A percentile compares a stretch with the other conserved stretches of the same genome.
Conservation (phyloP, 2,113 vertebrate genomes). For the Gopherus evgoodei region DNA sequence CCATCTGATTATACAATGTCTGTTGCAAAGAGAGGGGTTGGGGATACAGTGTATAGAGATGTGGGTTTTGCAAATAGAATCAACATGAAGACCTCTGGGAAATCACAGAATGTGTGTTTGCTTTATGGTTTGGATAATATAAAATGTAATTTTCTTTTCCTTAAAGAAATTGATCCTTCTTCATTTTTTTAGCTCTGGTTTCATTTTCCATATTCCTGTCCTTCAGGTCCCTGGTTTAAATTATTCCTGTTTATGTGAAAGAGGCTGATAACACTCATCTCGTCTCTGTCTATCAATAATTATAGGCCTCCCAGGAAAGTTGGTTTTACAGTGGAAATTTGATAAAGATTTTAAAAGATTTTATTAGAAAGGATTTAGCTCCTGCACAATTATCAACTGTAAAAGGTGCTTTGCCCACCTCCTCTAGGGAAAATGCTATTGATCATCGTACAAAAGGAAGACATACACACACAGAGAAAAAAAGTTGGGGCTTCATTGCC, state of each 20-base stretch:
- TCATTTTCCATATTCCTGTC: slow-evolving; percentile 47
- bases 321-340: slow-evolving; percentile 63
- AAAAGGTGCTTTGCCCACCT: slow-evolving; percentile 72
- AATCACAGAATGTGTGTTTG: slow-evolving; percentile 74
- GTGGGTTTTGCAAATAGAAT: slow-evolving; percentile 49
- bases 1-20: not conserved
- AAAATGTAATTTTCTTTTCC: slow-evolving; percentile 46
- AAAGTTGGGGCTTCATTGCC: slow-evolving; percentile 40
- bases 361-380: slow-evolving; percentile 72
- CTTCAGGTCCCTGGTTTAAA: slow-evolving; percentile 1
- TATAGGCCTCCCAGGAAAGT: slow-evolving; percentile 74
- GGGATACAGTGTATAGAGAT: slow-evolving; percentile 26
- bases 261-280: slow-evolving; percentile 33
- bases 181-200: slow-evolving; percentile 53
- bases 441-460: slow-evolving; percentile 73
- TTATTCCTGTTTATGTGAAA: slow-evolving; percentile 58
- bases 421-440: slow-evolving; percentile 70
- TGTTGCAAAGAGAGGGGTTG: slow-evolving; percentile 16
- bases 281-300: slow-evolving; percentile 70
- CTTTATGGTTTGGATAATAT: slow-evolving; percentile 75
- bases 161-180: slow-evolving; percentile 67
- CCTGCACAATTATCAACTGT: slow-evolving; percentile 75
- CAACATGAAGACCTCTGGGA: slow-evolving; percentile 66
- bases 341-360: slow-evolving; percentile 76
- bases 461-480: slow-evolving; percentile 11